A percentile compares a stretch with the other conserved stretches of the same genome.
phyloP scores from a whole-genome alignment of 2,113 vertebrate species.

The Ictidomys tridecemlineatus region DNA sequence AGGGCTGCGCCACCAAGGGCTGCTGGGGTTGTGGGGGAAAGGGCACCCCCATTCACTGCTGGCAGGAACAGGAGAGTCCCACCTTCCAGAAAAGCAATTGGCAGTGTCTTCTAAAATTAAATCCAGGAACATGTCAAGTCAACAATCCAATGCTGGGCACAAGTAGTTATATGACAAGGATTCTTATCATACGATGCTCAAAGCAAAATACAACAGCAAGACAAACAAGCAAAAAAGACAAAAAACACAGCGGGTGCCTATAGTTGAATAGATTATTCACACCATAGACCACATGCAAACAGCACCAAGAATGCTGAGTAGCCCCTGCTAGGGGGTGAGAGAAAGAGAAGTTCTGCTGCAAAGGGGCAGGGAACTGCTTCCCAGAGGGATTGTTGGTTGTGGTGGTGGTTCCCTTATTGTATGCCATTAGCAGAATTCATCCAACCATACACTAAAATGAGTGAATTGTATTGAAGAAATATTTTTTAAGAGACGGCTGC shows the following conservation, averaged over 20 bases:
- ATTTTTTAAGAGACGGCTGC: background rate
- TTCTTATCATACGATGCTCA: background rate
- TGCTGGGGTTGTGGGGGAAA: too few relatives aligned
- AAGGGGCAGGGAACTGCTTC: background rate
- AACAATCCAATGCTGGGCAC: background rate
- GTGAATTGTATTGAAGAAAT: background rate
- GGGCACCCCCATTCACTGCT: background rate
- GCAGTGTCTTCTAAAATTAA: background rate
- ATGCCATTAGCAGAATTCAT: background rate
- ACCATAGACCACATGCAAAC: background rate
- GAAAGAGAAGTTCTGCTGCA: background rate
- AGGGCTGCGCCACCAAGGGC: too few relatives aligned
- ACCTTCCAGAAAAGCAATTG: background rate
- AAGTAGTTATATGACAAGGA: background rate
- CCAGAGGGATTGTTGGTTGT: background rate
- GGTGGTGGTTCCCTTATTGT: background rate
- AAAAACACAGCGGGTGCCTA: background rate
- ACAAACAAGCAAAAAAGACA: background rate
- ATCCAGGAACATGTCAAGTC: background rate
- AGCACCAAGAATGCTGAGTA: background rate
- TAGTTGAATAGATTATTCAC: background rate
- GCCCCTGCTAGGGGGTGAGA: too few relatives aligned
- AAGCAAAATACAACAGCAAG: background rate
- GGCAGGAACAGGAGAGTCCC: background rate
- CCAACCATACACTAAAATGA: background rate